Base-by-base conservation (phyloP, 2,797 vertebrate species). In the Parambassis ranga region DNA sequence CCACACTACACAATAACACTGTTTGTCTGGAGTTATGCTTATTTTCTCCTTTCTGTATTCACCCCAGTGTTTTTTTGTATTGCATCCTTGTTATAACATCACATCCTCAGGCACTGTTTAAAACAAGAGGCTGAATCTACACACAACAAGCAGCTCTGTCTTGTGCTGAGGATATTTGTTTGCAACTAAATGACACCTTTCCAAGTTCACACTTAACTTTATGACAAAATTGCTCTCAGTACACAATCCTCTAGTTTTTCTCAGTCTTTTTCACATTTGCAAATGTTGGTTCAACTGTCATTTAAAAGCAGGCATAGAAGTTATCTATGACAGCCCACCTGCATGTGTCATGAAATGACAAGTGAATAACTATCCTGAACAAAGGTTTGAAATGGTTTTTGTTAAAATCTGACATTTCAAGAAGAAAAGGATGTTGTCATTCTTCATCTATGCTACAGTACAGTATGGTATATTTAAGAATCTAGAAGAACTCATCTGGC, bases 31-130 rank as follows among this genome's bases (percentile, higher is more conserved):
- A 51, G 60, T 49, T 64, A 26, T 46, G 43, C 66, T 84, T 68
- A 82, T 76, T 82, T 82, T 77, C 65, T 62, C 11, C 37, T 66
- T 64, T 67, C 57, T 74, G 65, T 73, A 49, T 79, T 79, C 67
- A 58, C 23, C n/a, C 19, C 36, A 19, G 57, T 67, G 77, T 73
- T 71, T 44, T 66, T 60, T 64, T 70, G 23, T 19, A 19, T 32
- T 36, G 41, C 60, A 65, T 77, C 61, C 41, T 69, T 53, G 37
- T 65, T 80, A 24, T 48, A 44, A 52, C 43, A 50, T 57, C 60
- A 39, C 18, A 2, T 63, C 75, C 46, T 65, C 14, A 3, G 59
- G 70, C 33, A 23, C 7, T 24, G 23, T 57, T 35, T 20, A 47
- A 60, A 59, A 57, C 28, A 33, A 33, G 20, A 10, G 43, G 13